Conservation (phyloP, 2,888 invertebrate genomes). For the Drosophila histrio region DNA sequence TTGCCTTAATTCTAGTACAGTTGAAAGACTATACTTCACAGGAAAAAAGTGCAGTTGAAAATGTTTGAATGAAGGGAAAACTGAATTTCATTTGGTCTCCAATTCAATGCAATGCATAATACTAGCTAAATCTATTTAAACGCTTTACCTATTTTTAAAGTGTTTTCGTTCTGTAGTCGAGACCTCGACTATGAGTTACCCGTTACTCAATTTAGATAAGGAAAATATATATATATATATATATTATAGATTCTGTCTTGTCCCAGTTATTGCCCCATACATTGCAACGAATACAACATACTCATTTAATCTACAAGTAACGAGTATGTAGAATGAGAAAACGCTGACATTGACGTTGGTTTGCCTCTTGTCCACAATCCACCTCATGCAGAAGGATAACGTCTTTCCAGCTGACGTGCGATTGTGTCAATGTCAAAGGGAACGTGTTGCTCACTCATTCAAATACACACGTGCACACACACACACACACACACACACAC, state of each 20-base stretch:
- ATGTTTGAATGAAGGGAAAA: not conserved
- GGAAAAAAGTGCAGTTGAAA: conserved; percentile 22
- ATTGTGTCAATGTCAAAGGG: conserved; percentile 57
- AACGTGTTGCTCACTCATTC: conserved; percentile 53
- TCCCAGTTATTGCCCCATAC: too few relatives aligned
- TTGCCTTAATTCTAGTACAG: conserved; percentile 12
- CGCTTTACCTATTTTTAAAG: not conserved
- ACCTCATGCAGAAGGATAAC: conserved; percentile 31
- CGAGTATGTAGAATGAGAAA: too few relatives aligned
- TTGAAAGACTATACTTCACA: too few relatives aligned
- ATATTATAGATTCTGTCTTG: too few relatives aligned
- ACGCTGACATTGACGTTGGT: conserved; percentile 29
- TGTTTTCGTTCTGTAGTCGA: not conserved
- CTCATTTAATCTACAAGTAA: too few relatives aligned
- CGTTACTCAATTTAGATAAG: too few relatives aligned
- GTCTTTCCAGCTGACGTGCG: conserved; percentile 33
- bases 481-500: conserved; percentile 5
- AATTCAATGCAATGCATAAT: conserved; percentile 15
- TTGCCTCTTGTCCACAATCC: conserved; percentile 3
- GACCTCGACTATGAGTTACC: too few relatives aligned
- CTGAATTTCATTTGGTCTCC: conserved; percentile 7
- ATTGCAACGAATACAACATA: not conserved
- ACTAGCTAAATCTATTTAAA: not conserved
- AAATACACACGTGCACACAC: conserved; percentile 28
- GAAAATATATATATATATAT: too few relatives aligned